phyloP scores from a whole-genome alignment of 2,888 invertebrate genomes.

The Argyresthia albistria region DNA sequence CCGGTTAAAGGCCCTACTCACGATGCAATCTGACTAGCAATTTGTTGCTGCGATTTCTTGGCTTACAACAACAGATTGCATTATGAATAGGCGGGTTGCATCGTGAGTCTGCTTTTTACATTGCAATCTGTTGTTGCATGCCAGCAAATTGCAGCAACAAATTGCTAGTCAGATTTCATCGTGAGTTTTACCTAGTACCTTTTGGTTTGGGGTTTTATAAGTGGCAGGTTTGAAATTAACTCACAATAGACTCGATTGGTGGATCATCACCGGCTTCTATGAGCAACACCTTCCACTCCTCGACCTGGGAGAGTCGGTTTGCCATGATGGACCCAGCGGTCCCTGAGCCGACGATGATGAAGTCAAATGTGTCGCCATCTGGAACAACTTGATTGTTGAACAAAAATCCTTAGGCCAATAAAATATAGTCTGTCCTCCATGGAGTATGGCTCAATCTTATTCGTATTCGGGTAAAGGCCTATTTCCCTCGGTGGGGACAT shows the following conservation, averaged over 20 bases:
- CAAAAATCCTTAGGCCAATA: neutral
- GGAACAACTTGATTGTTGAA: neutral
- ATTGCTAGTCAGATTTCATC: no score
- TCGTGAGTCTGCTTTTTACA: no score
- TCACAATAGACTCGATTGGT: constrained; percentile 46
- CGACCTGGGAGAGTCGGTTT: constrained; percentile 40
- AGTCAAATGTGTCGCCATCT: constrained; percentile 52
- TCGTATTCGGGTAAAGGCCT: no score
- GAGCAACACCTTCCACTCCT: constrained; percentile 47
- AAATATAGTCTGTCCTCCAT: neutral
- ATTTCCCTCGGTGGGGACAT: neutral
- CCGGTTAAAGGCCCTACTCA: no score
- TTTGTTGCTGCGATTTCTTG: no score
- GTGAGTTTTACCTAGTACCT: no score
- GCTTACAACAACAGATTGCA: no score
- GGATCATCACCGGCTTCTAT: constrained; percentile 57
- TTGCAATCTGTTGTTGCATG: no score
- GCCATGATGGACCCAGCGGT: constrained; percentile 53
- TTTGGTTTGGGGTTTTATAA: neutral
- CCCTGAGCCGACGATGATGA: constrained; percentile 52
- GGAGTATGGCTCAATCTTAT: neutral
- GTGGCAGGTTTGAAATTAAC: constrained; percentile 13
- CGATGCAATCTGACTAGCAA: no score
- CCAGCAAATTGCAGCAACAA: no score
- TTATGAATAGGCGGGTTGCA: no score